phyloP scores from a whole-genome alignment of 2,797 vertebrate species.

The Halcyon leucocephala region DNA sequence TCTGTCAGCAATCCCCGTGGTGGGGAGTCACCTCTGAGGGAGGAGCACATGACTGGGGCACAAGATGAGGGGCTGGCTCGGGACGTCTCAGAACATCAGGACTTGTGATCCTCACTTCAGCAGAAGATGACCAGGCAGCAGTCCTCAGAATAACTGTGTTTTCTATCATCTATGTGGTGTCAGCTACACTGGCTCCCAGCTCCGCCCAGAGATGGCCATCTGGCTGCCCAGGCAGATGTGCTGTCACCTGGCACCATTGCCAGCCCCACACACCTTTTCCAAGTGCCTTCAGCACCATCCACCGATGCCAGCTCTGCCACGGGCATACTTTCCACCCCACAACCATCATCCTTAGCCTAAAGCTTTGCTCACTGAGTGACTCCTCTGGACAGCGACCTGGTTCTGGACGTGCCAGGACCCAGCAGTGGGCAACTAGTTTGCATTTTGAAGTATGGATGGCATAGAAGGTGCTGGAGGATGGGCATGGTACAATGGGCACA shows the following conservation, averaged over 20 bases:
- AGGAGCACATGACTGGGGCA: not conserved
- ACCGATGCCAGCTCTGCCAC: fast-evolving
- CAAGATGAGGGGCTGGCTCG: not conserved
- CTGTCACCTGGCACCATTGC: not conserved
- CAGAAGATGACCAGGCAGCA: not conserved
- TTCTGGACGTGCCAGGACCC: not conserved
- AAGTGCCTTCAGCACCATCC: not conserved
- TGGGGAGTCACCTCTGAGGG: not conserved
- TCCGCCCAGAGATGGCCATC: not conserved
- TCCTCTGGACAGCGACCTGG: not conserved
- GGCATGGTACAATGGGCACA: not conserved
- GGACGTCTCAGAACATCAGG: too few relatives aligned
- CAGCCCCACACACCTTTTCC: not conserved
- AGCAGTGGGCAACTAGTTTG: fast-evolving
- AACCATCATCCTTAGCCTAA: not conserved
- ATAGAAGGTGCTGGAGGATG: not conserved
- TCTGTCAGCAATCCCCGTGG: fast-evolving
- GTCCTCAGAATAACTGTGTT: not conserved
- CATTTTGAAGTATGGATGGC: not conserved
- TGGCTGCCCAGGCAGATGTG: not conserved
- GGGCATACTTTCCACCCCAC: not conserved
- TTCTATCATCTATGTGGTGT: fast-evolving
- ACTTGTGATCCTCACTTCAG: not conserved
- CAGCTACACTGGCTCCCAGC: not conserved
- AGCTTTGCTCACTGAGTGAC: not conserved